phyloP scores from a whole-genome alignment of 2,113 vertebrate species.

The Nanorana parkeri region DNA sequence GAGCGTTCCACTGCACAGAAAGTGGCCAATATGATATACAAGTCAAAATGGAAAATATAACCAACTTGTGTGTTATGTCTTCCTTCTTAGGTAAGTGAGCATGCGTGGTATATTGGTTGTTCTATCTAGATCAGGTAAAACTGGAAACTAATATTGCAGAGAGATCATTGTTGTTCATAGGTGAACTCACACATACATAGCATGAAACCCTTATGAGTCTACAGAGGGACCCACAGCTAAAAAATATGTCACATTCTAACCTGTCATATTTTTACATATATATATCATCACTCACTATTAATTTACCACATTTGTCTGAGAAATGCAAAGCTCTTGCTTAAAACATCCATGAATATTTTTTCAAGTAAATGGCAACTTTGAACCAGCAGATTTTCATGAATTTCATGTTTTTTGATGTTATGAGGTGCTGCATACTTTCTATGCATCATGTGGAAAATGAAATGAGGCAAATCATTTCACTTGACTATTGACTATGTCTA shows the following conservation, averaged over 20 bases:
- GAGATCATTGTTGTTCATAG: neutral
- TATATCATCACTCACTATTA: constrained; percentile 24
- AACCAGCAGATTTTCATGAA: neutral
- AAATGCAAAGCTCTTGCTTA: neutral
- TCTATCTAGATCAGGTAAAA: neutral
- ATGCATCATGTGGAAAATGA: constrained; percentile 4
- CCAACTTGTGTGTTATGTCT: neutral
- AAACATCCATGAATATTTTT: neutral
- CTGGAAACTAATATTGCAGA: neutral
- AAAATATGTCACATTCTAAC: constrained; percentile 30
- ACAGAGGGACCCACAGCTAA: neutral
- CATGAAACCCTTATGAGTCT: constrained; percentile 19
- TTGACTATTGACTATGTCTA: neutral
- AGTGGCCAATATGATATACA: too few relatives aligned
- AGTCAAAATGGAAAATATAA: neutral
- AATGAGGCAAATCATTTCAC: constrained; percentile 19
- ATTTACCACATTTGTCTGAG: neutral
- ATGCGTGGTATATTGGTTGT: constrained; percentile 13
- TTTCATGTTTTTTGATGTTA: neutral
- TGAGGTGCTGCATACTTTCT: neutral
- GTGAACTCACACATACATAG: neutral
- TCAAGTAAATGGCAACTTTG: neutral
- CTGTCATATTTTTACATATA: constrained; percentile 21
- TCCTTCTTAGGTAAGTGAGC: neutral
- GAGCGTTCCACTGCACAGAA: neutral